Base-by-base conservation (phyloP, 2,113 vertebrate species). In the Corythaeola cristata region DNA sequence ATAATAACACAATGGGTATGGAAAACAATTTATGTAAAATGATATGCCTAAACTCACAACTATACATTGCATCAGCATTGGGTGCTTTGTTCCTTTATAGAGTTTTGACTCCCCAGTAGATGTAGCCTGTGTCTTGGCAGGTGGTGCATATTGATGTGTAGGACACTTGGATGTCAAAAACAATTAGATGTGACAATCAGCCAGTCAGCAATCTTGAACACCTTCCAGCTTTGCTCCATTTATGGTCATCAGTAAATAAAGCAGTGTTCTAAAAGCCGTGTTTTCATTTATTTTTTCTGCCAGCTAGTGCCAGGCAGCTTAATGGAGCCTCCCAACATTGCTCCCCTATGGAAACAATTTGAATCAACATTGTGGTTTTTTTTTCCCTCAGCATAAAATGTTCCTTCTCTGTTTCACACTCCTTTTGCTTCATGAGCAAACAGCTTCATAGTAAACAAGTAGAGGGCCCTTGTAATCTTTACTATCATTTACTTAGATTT, bases 271-370 rank as follows among this genome's bases (percentile, higher is more conserved):
- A 69, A 75, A 67, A 75, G 53, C 45, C 90, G 28, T 94, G 96
- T 87, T 97, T 93, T 90, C 81, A 82, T 93, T 81, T 96, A 71
- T 96, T 93, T 92, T 89, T 94, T 68, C 90, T 95, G 76, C 90
- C 93, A 95, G 88, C 66, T 83, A 88, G 96, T 97, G 85, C 92
- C 94, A 97, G 95, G 90, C 94, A 90, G 68, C 32, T 69, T 88
- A 76, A 63, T 63, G 80, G 49, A 84, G 80, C 75, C 49, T 89
- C 90, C 67, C 83, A 86, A 41, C 78, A 79, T 88, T 85, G 35
- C n/a, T 89, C 63, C 80, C 80, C 28, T 73, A 74, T 84, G 88
- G 89, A 91, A 90, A 85, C 77, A 11, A 63, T 78, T 78, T 79
- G 84, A 85, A 94, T 94, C 71, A 87, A 95, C 81, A 39, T 62